These are phyloP conservation scores for Lepidocyrtoides sp. DNA, from an alignment of 2,888 invertebrate species.

Conservation along the genomic window DNA sequence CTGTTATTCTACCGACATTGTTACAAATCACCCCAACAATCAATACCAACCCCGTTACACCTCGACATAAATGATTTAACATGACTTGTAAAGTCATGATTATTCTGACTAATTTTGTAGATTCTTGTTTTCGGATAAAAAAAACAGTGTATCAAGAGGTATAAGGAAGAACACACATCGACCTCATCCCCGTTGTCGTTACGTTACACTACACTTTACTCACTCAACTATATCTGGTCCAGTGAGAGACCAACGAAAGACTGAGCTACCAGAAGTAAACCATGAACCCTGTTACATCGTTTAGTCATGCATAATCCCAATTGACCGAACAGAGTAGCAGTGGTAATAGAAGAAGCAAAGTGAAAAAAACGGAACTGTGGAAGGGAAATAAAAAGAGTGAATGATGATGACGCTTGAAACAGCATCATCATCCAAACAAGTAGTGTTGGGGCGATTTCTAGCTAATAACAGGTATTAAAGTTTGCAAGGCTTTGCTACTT, in stretches of 20 bases:
- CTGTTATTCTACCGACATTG: not conserved
- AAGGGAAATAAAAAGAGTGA: not conserved
- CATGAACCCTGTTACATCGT: not conserved
- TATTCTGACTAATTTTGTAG: not conserved
- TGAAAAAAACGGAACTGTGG: constrained; percentile 20
- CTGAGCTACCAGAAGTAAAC: not conserved
- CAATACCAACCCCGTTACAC: not conserved
- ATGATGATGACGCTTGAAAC: constrained; percentile 22
- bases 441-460: not conserved
- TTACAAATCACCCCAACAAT: not conserved
- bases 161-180: not conserved
- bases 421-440: constrained; percentile 6
- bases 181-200: not conserved
- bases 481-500: constrained; percentile 5
- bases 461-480: constrained; percentile 46
- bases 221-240: not conserved
- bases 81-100: not conserved
- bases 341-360: not conserved
- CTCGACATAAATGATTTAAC: not conserved
- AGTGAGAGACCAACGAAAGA: not conserved
- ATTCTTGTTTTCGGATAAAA: no score
- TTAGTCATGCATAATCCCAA: not conserved
- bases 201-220: not conserved
- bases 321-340: not conserved
- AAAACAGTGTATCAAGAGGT: not conserved